phyloP scores from a whole-genome alignment of 35 echinoderm and acorn worm genomes.

The Ptychodera flava region DNA sequence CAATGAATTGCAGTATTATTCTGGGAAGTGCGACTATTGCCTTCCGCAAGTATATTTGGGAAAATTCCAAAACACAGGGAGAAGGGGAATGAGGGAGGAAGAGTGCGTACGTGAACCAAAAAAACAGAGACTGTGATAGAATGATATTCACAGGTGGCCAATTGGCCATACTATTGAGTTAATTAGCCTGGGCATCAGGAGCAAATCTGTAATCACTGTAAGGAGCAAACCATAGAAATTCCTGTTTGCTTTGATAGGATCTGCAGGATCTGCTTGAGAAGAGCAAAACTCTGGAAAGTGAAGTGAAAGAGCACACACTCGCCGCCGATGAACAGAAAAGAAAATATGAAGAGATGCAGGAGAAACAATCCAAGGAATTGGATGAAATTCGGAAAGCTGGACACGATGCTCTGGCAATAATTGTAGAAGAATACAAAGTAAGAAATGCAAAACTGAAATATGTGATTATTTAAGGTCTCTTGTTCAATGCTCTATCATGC shows the following conservation, averaged over 20 bases:
- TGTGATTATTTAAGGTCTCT: neutral
- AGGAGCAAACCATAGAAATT: too few species aligned
- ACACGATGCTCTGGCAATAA: conserved; percentile 82
- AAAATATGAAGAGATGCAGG: conserved; percentile 70
- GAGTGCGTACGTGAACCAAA: too few species aligned
- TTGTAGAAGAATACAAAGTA: conserved; percentile 98
- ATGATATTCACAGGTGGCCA: too few species aligned
- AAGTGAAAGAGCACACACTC: neutral
- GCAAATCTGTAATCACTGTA: too few species aligned
- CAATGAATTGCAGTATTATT: too few species aligned
- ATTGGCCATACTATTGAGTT: neutral
- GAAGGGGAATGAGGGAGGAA: too few species aligned
- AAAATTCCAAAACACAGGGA: too few species aligned
- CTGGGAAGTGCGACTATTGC: too few species aligned
- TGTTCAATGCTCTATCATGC: too few species aligned
- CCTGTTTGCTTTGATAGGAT: conserved; percentile 3
- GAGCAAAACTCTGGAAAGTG: neutral
- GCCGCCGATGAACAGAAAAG: conserved; percentile 44
- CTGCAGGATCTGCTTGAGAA: neutral
- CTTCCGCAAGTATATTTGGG: too few species aligned
- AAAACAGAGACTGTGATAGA: too few species aligned
- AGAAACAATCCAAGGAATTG: conserved; percentile 52
- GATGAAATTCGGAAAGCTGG: conserved; percentile 86
- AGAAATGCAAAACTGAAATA: neutral
- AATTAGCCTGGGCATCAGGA: too few species aligned